Percentiles rank a stretch among this genome's conserved stretches.
Conservation (phyloP, 2,113 vertebrate species). For the Aplodontia rufa region DNA sequence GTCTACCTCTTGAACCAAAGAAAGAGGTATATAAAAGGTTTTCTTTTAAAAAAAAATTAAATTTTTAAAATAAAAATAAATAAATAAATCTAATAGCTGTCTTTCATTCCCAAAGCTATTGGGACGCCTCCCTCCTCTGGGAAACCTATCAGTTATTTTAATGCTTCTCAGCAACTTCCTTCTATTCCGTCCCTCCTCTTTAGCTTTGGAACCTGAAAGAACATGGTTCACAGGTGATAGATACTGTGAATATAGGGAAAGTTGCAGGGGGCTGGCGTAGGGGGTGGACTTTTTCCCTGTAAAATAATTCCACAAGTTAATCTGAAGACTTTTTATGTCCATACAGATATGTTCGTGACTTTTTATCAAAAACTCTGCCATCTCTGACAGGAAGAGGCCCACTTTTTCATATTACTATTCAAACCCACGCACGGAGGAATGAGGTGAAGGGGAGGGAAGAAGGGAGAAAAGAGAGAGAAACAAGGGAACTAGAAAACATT, state of each 20-base stretch:
- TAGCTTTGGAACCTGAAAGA: slow-evolving; percentile 16
- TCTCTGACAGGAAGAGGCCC: background rate
- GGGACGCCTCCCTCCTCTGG: background rate
- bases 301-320: slow-evolving; percentile 35
- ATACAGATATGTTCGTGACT: background rate
- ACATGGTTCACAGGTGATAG: background rate
- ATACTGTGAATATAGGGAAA: background rate
- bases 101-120: slow-evolving; percentile 12
- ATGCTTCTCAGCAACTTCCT: background rate
- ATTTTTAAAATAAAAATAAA: slow-evolving; percentile 29
- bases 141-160: background rate
- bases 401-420: background rate
- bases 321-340: background rate
- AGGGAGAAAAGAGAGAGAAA: background rate
- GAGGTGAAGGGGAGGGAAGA: background rate
- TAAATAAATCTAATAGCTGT: slow-evolving; percentile 14
- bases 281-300: background rate
- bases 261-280: background rate
- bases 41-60: too few relatives aligned
- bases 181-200: background rate
- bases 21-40: background rate
- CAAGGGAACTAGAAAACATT: slow-evolving; percentile 16
- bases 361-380: background rate
- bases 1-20: slow-evolving; percentile 8
- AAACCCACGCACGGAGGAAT: background rate